Evolutionary conservation across 2,797 vertebrate species (phyloP).

Genomic region (Bovichtus variegatus): DNA sequence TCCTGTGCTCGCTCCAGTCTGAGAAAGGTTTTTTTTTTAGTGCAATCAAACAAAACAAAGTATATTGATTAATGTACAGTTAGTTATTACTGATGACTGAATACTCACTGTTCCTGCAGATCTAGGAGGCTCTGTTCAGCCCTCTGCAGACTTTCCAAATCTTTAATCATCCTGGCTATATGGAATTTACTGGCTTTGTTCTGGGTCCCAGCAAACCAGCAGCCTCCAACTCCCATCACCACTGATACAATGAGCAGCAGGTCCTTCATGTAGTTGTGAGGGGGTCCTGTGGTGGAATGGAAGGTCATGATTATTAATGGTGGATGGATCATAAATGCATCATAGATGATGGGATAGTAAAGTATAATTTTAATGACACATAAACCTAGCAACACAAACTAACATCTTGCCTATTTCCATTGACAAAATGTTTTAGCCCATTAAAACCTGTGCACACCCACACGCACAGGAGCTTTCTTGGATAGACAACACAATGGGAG

Average conservation of each 20-base stretch:
- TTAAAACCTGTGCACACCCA: neutral
- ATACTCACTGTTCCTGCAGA: constrained; percentile 93
- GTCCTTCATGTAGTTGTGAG: constrained; percentile 99
- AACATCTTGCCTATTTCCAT: neutral
- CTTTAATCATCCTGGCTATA: constrained; percentile 98
- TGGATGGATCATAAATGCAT: neutral
- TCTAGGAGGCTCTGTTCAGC: constrained; percentile 95
- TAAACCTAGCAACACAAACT: neutral
- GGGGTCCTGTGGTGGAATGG: constrained; percentile 78
- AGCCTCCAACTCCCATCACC: constrained; percentile 96
- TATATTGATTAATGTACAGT: neutral
- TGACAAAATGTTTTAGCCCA: neutral
- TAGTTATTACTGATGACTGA: neutral
- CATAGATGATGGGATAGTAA: neutral
- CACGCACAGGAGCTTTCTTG: neutral
- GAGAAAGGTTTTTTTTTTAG: constrained; percentile 31
- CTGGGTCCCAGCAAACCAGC: constrained; percentile 97
- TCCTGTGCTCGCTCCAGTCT: constrained; percentile 97
- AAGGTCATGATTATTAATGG: neutral
- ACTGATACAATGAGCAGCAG: constrained; percentile 95
- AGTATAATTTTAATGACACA: neutral
- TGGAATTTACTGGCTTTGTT: constrained; percentile 95
- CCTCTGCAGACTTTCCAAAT: constrained; percentile 95
- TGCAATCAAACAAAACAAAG: neutral
- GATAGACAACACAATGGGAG: neutral